Evolutionary conservation across 2,113 vertebrate genomes (phyloP).

Genomic region (Actenoides lindsayi): DNA sequence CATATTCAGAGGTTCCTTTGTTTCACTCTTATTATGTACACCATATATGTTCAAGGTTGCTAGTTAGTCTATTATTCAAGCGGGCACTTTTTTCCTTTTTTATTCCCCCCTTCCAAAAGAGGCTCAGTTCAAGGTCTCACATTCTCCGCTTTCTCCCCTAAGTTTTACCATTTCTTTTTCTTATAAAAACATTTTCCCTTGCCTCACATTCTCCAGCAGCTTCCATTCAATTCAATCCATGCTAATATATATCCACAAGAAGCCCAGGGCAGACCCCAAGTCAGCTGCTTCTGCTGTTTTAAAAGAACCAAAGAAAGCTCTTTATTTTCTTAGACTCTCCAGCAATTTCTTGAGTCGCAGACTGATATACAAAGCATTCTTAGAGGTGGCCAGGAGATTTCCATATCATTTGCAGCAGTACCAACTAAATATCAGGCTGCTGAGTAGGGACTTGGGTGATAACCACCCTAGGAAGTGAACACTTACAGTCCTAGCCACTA

Average conservation of each 20-base stretch:
- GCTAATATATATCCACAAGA: slow-evolving; percentile 42
- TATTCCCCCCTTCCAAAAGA: slow-evolving; percentile 51
- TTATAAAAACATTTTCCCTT: slow-evolving; percentile 73
- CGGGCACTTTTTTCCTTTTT: slow-evolving; percentile 66
- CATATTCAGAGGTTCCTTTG: slow-evolving; percentile 67
- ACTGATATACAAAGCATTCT: slow-evolving; percentile 27
- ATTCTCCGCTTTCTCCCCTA: slow-evolving; percentile 65
- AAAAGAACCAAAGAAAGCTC: slow-evolving; percentile 46
- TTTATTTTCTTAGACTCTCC: slow-evolving; percentile 47
- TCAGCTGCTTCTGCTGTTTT: slow-evolving; percentile 58
- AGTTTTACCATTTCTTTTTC: slow-evolving; percentile 78
- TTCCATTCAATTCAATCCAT: slow-evolving; percentile 58
- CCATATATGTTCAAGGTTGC: slow-evolving; percentile 78
- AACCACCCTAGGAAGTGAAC: not conserved
- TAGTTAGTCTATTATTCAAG: slow-evolving; percentile 77
- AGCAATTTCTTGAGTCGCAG: slow-evolving; percentile 53
- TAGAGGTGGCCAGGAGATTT: slow-evolving; percentile 17
- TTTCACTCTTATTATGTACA: slow-evolving; percentile 76
- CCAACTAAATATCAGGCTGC: not conserved
- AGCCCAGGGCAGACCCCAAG: slow-evolving; percentile 41
- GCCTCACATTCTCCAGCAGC: slow-evolving; percentile 56
- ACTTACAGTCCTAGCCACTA: not conserved
- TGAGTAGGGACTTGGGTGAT: not conserved
- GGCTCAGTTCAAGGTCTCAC: slow-evolving; percentile 78
- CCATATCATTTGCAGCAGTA: not conserved